These are phyloP conservation scores for Poecilia gillii DNA, from an alignment of 2,797 vertebrate genomes.

Conservation along the genomic window DNA sequence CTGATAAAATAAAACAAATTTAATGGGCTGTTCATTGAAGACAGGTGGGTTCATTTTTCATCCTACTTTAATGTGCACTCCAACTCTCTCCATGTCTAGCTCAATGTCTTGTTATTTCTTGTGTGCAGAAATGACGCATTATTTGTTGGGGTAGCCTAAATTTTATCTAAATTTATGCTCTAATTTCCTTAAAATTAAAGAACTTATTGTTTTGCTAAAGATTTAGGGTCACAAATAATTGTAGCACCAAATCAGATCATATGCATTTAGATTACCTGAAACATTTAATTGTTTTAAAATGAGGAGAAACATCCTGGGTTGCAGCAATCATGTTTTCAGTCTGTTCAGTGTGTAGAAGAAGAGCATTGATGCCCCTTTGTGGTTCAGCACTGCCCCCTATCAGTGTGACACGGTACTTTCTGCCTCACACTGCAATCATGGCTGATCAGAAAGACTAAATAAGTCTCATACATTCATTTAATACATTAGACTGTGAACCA, in stretches of 20 bases:
- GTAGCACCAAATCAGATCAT: neutral
- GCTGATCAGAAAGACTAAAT: too few species aligned
- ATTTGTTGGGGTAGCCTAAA: neutral
- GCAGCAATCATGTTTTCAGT: too few species aligned
- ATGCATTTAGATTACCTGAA: too few species aligned
- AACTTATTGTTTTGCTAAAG: neutral
- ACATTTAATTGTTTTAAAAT: too few species aligned
- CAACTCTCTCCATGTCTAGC: neutral
- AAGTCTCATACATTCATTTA: too few species aligned
- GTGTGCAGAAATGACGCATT: neutral
- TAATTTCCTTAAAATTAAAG: neutral
- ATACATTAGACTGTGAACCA: too few species aligned
- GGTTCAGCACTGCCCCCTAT: too few species aligned
- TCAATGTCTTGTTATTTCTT: neutral
- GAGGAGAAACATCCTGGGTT: too few species aligned
- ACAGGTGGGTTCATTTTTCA: neutral
- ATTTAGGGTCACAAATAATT: neutral
- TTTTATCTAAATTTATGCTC: neutral
- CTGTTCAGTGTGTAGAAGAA: too few species aligned
- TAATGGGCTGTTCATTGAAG: neutral
- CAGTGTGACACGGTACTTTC: too few species aligned
- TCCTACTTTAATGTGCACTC: neutral
- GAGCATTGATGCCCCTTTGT: too few species aligned
- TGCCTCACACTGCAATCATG: too few species aligned
- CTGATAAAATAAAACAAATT: neutral